Evolutionary conservation across 2,888 invertebrate genomes (phyloP).

Genomic region (Chymomyza procnemis): DNA sequence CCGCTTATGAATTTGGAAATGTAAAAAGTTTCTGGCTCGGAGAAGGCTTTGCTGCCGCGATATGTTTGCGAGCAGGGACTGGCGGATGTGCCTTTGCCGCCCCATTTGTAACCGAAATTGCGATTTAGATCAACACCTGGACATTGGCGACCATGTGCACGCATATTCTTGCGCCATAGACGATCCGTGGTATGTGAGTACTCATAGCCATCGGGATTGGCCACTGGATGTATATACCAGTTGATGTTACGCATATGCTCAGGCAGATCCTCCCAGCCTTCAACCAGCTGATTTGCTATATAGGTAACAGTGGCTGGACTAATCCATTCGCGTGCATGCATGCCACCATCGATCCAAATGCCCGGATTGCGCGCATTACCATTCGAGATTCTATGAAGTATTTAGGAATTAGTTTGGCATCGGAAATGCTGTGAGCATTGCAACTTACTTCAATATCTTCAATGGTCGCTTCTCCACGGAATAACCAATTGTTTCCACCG

Average conservation of each 20-base stretch:
- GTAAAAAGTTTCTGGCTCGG: slow-evolving; percentile 91
- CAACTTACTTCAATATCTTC: slow-evolving; percentile 81
- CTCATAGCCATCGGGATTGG: slow-evolving; percentile 93
- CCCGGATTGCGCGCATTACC: slow-evolving; percentile 82
- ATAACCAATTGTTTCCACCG: slow-evolving; percentile 85
- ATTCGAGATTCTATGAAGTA: slow-evolving; percentile 82
- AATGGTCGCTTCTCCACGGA: slow-evolving; percentile 87
- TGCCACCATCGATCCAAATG: slow-evolving; percentile 88
- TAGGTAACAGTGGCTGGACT: slow-evolving; percentile 88
- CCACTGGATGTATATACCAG: slow-evolving; percentile 87
- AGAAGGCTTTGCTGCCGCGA: slow-evolving; percentile 88
- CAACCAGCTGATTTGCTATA: slow-evolving; percentile 85
- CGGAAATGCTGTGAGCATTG: neutral
- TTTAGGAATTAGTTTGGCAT: neutral
- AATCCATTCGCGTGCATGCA: slow-evolving; percentile 95
- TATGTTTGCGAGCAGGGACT: slow-evolving; percentile 91
- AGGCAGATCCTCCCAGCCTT: slow-evolving; percentile 83
- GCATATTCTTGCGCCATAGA: slow-evolving; percentile 89
- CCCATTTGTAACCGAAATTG: slow-evolving; percentile 94
- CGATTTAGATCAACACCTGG: slow-evolving; percentile 90
- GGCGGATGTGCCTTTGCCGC: slow-evolving; percentile 89
- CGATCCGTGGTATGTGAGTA: slow-evolving; percentile 89
- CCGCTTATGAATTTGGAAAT: slow-evolving; percentile 80
- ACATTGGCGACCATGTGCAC: slow-evolving; percentile 82
- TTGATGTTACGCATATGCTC: slow-evolving; percentile 87